Conservation (phyloP, 1,140 invertebrate genomes). For the Brachionus paranguensis region DNA sequence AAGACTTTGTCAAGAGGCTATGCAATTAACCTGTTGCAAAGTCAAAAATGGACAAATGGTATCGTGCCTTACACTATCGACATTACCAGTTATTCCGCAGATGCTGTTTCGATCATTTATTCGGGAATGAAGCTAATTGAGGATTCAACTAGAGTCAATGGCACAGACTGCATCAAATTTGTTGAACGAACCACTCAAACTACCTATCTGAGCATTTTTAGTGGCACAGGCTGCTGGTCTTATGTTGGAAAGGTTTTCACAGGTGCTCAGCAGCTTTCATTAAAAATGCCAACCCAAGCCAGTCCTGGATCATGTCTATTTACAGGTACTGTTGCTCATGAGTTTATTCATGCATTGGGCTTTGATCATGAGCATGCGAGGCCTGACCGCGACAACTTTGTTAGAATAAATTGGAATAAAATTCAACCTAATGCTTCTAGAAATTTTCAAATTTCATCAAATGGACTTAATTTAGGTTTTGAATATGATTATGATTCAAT, state of each 20-base stretch:
- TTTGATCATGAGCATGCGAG: slow-evolving; percentile 98
- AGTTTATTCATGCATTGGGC: slow-evolving; percentile 93
- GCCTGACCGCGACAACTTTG: slow-evolving; percentile 79
- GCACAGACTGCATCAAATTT: slow-evolving; percentile 4
- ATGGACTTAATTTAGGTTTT: slow-evolving; percentile 41
- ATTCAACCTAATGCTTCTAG: not conserved
- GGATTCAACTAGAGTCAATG: not conserved
- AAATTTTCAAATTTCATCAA: not conserved
- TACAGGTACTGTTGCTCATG: slow-evolving; percentile 89
- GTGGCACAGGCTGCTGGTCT: not conserved
- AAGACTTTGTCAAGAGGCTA: not conserved
- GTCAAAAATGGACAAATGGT: not conserved
- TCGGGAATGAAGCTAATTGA: not conserved
- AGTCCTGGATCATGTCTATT: not conserved
- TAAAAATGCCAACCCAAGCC: not conserved
- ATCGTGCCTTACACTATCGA: not conserved
- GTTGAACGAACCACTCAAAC: not conserved
- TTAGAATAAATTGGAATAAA: slow-evolving; percentile 41
- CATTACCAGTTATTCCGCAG: not conserved
- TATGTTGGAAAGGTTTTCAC: not conserved
- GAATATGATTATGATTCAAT: slow-evolving; percentile 72
- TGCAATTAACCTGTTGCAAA: not conserved
- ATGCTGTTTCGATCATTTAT: not conserved
- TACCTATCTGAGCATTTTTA: not conserved
- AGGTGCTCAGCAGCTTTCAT: not conserved